phyloP scores from a whole-genome alignment of 2,888 invertebrate species.

The Suillia variegata region DNA sequence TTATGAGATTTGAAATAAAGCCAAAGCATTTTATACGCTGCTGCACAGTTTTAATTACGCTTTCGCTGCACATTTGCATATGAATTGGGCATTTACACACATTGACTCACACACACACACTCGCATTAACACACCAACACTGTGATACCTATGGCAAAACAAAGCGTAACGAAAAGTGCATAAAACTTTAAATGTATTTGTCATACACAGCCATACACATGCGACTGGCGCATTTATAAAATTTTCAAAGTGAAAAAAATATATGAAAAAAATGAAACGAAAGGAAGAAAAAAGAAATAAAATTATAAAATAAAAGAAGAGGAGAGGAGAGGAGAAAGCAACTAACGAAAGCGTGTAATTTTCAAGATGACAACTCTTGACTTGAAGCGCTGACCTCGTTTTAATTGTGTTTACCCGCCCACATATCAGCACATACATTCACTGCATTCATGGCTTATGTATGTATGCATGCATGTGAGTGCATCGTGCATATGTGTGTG shows the following conservation, averaged over 20 bases:
- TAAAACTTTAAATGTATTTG: background rate
- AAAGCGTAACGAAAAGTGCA: background rate
- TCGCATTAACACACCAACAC: background rate
- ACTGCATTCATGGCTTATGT: too few relatives aligned
- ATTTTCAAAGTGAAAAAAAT: conserved; percentile 25
- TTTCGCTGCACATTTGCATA: conserved; percentile 51
- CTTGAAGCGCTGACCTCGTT: conserved; percentile 50
- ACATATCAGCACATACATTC: background rate
- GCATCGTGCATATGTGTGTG: conserved; percentile 3
- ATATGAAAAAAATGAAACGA: too few relatives aligned
- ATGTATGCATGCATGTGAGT: background rate
- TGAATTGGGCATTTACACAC: conserved; percentile 52
- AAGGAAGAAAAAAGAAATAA: too few relatives aligned
- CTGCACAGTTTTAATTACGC: conserved; percentile 50
- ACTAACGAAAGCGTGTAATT: conserved; percentile 41
- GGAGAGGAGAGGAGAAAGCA: too few relatives aligned
- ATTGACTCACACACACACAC: conserved; percentile 39
- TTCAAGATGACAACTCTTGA: conserved; percentile 54
- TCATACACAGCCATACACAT: conserved; percentile 5
- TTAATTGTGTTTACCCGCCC: conserved; percentile 7
- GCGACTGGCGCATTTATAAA: conserved; percentile 2
- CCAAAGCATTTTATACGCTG: conserved; percentile 2
- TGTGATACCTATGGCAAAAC: background rate
- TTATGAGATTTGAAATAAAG: too few relatives aligned
- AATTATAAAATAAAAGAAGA: too few relatives aligned